Evolutionary conservation across 2,113 vertebrate species (phyloP), one percentile per base, ranked within the genome.

Genomic region (Bufo bufo): DNA sequence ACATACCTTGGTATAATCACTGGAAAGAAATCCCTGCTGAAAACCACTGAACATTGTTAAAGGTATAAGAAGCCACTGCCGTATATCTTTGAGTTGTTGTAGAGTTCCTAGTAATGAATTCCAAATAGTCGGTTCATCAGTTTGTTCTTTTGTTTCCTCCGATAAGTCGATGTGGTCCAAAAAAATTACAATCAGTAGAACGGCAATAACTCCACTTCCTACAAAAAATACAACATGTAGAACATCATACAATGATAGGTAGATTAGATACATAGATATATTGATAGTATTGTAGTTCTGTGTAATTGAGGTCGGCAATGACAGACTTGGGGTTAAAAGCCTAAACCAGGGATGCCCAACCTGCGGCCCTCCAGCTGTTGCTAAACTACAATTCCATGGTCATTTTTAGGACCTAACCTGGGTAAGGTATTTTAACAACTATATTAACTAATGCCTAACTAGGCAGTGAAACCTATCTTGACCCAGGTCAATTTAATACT

Each of bases 21-120:
- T 95, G 0, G 96, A 89, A 19, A 99, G 95, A 94, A 99, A 99
- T 88, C 96, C 98, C 90, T 99, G 98, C 86, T 99, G 95, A 19
- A 99, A 93, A 16, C 98, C 98, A 52, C 96, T 97, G 94, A 97
- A 99, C 93, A 97, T 93, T 7, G 97, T 98, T 92, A 99, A 93
- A 0, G 97, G 96, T 45, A 97, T 95, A 89, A 99, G 95, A 6
- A 95, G 94, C 78, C 97, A 19, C 66, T 98, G 93, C 12, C 96
- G 95, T 90, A 92, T 94, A 90, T 99, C 97, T 91, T 91, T 91
- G 80, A 97, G 92, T 0, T 97, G 96, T 52, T 82, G 77, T 89
- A 99, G 96, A 0, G 98, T 99, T 19, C 97, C 95, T 93, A 99
- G 91, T 87, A 99, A 92, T 0, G 95, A 96, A 69, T 93, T 93